Percentiles rank a stretch among this genome's conserved stretches.
phyloP scores from a whole-genome alignment of 2,113 vertebrate species.

The Ailuropoda melanoleuca region DNA sequence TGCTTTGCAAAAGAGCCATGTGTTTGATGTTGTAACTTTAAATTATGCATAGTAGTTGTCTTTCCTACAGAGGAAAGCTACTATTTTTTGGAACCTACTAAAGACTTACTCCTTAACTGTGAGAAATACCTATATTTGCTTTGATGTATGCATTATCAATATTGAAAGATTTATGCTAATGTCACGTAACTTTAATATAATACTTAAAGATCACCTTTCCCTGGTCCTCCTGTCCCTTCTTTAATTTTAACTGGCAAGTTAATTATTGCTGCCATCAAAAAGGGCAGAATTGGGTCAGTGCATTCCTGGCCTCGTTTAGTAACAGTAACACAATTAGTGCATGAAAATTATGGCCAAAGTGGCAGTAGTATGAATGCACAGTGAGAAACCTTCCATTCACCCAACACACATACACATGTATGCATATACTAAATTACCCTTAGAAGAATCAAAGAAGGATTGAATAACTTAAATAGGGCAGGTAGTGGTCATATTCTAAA shows the following conservation, averaged over 20 bases:
- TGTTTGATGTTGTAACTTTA: not conserved
- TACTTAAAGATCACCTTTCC: not conserved
- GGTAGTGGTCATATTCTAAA: not conserved
- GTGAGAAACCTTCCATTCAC: not conserved
- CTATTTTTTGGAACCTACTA: not conserved
- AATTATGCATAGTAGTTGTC: not conserved
- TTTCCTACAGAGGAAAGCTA: not conserved
- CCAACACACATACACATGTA: not conserved
- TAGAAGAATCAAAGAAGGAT: not conserved
- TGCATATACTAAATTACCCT: not conserved
- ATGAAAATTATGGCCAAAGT: not conserved
- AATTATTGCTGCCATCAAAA: slow-evolving; percentile 14
- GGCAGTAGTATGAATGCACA: not conserved
- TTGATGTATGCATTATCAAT: not conserved
- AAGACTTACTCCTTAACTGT: not conserved
- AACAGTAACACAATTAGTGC: not conserved
- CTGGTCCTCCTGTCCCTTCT: not conserved
- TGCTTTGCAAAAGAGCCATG: not conserved
- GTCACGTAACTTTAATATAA: not conserved
- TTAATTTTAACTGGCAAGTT: not conserved
- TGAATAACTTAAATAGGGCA: not conserved
- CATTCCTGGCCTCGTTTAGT: not conserved
- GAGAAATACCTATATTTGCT: not conserved
- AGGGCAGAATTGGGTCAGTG: not conserved
- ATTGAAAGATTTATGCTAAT: not conserved